Conservation (phyloP, 2,888 invertebrate genomes). For the Phragmatobia fuliginosa region DNA sequence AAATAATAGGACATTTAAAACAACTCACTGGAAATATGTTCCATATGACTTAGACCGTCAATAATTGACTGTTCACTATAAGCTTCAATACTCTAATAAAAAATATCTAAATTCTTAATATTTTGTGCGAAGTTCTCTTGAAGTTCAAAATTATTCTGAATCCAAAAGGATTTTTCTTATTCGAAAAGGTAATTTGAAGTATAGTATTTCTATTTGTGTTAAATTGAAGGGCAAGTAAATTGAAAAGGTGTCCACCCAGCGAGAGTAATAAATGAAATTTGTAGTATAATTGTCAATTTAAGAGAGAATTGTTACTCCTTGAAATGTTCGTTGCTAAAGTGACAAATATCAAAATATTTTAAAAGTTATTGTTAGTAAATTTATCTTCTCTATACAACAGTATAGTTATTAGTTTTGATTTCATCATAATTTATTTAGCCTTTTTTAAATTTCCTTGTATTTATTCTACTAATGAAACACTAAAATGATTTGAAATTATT, state of each 20-base stretch:
- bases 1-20: too few relatives aligned
- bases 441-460: background rate
- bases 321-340: background rate
- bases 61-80: background rate
- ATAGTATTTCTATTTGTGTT: constrained; percentile 2
- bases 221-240: background rate
- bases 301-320: background rate
- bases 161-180: background rate
- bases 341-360: background rate
- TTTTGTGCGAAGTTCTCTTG: background rate
- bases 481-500: too few relatives aligned
- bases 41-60: background rate
- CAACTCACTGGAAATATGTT: too few relatives aligned
- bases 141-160: background rate
- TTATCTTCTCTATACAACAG: background rate
- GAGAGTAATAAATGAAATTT: constrained; percentile 6
- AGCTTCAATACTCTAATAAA: background rate
- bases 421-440: background rate
- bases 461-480: too few relatives aligned
- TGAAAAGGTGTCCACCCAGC: background rate
- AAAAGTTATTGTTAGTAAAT: background rate
- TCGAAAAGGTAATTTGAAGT: background rate
- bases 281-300: background rate
- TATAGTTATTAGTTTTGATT: background rate
- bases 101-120: background rate